Percentiles rank a stretch among this genome's conserved stretches.
phyloP scores from a whole-genome alignment of 2,888 invertebrate species.

The Clusia tigrina region DNA sequence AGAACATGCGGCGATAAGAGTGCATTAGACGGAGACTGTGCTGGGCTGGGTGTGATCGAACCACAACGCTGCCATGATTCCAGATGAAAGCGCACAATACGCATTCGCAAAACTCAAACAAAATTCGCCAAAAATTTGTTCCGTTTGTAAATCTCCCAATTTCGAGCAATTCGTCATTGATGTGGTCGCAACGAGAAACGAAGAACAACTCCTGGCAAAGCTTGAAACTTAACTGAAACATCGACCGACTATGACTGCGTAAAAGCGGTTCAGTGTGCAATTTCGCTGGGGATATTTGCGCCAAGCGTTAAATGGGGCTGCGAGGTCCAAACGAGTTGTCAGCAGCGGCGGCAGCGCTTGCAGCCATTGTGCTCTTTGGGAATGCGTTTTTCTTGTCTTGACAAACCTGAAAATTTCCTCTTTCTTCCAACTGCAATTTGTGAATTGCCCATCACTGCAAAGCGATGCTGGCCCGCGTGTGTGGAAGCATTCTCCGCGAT shows the following conservation, averaged over 20 bases:
- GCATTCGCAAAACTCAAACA: constrained; percentile 48
- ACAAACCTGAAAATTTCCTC: constrained; percentile 33
- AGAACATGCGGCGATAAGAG: constrained; percentile 58
- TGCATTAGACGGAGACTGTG: constrained; percentile 57
- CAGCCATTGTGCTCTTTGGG: background rate
- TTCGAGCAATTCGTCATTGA: too few relatives aligned
- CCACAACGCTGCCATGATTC: constrained; percentile 64
- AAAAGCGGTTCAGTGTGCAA: constrained; percentile 2
- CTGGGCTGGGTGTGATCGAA: constrained; percentile 58
- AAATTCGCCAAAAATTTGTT: too few relatives aligned
- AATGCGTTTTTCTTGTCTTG: constrained; percentile 24
- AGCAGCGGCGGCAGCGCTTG: background rate
- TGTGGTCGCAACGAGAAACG: too few relatives aligned
- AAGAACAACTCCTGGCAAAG: constrained; percentile 11
- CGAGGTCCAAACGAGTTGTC: background rate
- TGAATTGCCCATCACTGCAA: constrained; percentile 3
- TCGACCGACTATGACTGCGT: background rate
- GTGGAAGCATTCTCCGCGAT: too few relatives aligned
- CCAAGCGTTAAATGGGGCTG: background rate
- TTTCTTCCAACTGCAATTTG: too few relatives aligned
- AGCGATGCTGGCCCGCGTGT: too few relatives aligned
- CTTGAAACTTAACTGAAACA: constrained; percentile 20
- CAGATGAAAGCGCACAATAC: constrained; percentile 64
- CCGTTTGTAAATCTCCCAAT: too few relatives aligned
- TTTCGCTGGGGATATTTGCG: constrained; percentile 8